phyloP scores from a whole-genome alignment of 2,888 invertebrate species.

The Morinoia aosen region DNA sequence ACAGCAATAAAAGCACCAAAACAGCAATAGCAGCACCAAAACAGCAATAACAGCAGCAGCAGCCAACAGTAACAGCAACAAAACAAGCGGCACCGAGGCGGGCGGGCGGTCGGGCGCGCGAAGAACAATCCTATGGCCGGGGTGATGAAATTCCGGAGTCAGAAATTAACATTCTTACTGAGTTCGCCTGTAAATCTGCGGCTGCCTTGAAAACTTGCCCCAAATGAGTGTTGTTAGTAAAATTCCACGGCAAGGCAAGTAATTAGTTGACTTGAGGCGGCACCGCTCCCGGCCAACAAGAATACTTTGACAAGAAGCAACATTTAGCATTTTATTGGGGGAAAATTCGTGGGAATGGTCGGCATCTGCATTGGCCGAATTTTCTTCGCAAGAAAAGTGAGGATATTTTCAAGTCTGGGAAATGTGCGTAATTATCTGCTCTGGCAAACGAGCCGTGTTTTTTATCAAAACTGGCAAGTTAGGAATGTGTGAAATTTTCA shows the following conservation, averaged over 20 bases:
- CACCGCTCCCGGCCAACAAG: not conserved
- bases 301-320: not conserved
- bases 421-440: not conserved
- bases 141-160: not conserved
- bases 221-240: slow-evolving; percentile 35
- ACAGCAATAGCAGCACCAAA: not conserved
- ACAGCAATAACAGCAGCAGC: not conserved
- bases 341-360: not conserved
- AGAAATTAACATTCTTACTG: slow-evolving; percentile 33
- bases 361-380: not conserved
- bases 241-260: slow-evolving; percentile 19
- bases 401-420: not conserved
- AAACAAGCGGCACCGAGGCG: not conserved
- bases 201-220: not conserved
- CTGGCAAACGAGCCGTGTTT: too few relatives aligned
- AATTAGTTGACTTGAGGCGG: slow-evolving; percentile 8
- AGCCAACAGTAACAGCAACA: not conserved
- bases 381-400: not conserved
- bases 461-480: too few relatives aligned
- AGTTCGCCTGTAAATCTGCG: not conserved
- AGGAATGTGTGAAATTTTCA: too few relatives aligned
- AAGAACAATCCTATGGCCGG: not conserved
- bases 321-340: not conserved
- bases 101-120: too few relatives aligned
- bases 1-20: not conserved